Percentiles rank a stretch among this genome's conserved stretches.
These are phyloP conservation scores for Lutjanus erythropterus DNA, from an alignment of 2,113 vertebrate genomes.

Conservation along the genomic window DNA sequence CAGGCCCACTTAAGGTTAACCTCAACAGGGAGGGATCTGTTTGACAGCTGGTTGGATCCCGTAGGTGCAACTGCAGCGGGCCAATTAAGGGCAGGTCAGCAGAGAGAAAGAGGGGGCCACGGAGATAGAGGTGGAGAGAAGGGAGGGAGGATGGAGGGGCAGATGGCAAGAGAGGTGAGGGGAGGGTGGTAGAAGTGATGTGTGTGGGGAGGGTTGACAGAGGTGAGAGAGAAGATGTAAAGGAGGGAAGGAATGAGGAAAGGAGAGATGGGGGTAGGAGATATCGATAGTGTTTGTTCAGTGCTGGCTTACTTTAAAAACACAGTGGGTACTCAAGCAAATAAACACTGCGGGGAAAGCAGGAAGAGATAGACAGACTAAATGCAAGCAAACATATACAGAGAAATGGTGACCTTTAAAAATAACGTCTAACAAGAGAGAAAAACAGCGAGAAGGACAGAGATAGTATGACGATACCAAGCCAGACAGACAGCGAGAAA, in stretches of 20 bases:
- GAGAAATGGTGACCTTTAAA: conserved; percentile 29
- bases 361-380: conserved; percentile 28
- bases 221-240: conserved; percentile 22
- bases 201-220: conserved; percentile 1
- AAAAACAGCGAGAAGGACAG: background rate
- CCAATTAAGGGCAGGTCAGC: conserved; percentile 56
- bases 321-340: conserved; percentile 54
- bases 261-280: conserved; percentile 9
- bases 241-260: conserved; percentile 16
- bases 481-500: background rate
- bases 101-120: conserved; percentile 22
- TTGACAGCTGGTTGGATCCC: conserved; percentile 66
- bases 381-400: conserved; percentile 27
- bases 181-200: conserved; percentile 9
- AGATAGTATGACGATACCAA: background rate
- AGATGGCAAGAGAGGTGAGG: conserved; percentile 20
- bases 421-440: conserved; percentile 21
- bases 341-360: conserved; percentile 47
- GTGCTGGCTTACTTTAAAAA: conserved; percentile 67
- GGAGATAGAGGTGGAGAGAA: conserved; percentile 34
- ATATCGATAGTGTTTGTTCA: conserved; percentile 61
- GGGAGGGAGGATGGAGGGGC: conserved; percentile 6
- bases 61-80: conserved; percentile 55
- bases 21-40: conserved; percentile 66
- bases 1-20: conserved; percentile 71